Evolutionary conservation across 2,113 vertebrate genomes (phyloP), one percentile per base, ranked within the genome.

Genomic region (Sinocyclocheilus rhinocerous): DNA sequence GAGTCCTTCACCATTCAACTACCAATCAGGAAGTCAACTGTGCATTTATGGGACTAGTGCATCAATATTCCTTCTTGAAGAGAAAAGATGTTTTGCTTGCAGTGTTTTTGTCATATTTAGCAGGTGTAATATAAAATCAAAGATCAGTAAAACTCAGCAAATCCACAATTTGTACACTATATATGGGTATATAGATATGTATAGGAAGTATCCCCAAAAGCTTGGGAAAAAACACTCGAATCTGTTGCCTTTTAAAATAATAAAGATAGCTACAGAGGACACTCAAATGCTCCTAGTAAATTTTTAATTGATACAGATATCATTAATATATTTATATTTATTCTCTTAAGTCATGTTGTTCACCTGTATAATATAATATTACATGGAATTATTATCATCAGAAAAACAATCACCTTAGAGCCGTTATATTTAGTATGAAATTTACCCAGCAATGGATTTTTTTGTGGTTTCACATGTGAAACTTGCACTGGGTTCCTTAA

Each of bases 41-140:
- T 61, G 36, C 16, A 4, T 12, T 78, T 55, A 24, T 65, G 55
- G 82, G 59, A 33, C 20, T n/a, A 57, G n/a, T 82, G 61, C 72
- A 80, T 79, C 16, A 65, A 15, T 29, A 73, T 80, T 65, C 67
- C n/a, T 84, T 73, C 36, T 57, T 59, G 36, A 48, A 76, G 36
- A 11, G 16, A 45, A 75, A 89, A 90, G 86, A 90, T 87, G 90
- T 91, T 87, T 85, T 76, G 80, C 36, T 52, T 50, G 69, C 67
- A 36, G 59, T 72, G 81, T 69, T 80, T 48, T 42, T 70, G 16
- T 63, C 29, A 67, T 48, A 18, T 63, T 33, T 45, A 79, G 33
- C 65, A 63, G 48, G 42, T 69, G 84, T 81, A 48, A 63, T 73
- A 33, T 75, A 15, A 75, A 15, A 65, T 52, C 50, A 24, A 36